Percentiles rank a stretch among this genome's conserved stretches.
phyloP scores from a whole-genome alignment of 1,140 invertebrate species.

The Frieseomelitta varia region DNA sequence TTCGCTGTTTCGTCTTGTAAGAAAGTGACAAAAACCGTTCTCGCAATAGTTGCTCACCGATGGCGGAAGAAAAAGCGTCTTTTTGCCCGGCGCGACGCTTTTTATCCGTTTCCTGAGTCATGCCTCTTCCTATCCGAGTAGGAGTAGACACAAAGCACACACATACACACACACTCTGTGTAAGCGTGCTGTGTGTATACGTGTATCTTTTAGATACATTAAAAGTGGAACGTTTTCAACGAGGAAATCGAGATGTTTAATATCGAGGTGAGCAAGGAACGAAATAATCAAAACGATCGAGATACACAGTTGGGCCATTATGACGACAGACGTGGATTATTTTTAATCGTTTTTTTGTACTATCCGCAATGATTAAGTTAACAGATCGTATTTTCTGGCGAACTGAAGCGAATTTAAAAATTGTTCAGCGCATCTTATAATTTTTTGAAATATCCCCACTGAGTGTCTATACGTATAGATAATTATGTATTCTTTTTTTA shows the following conservation, averaged over 20 bases:
- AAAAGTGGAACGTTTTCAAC: neutral
- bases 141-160: constrained; percentile 58
- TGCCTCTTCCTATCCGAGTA: constrained; percentile 54
- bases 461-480: neutral
- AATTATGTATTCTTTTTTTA: neutral
- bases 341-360: neutral
- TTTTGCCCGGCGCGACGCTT: constrained; percentile 72
- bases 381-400: neutral
- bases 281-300: neutral
- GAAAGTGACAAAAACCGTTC: constrained; percentile 67
- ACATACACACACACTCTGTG: neutral
- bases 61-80: constrained; percentile 74
- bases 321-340: neutral
- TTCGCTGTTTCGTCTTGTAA: constrained; percentile 56
- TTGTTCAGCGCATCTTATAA: no score
- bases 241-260: neutral
- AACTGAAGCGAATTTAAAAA: neutral
- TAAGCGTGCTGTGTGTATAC: neutral
- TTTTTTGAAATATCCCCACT: no score
- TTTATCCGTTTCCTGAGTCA: constrained; percentile 67
- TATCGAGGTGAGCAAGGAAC: neutral
- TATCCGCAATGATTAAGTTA: neutral
- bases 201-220: neutral
- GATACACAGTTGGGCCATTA: neutral
- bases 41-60: constrained; percentile 71